These are phyloP conservation scores for Apis cerana DNA, from an alignment of 1,140 invertebrate species.

Conservation along the genomic window DNA sequence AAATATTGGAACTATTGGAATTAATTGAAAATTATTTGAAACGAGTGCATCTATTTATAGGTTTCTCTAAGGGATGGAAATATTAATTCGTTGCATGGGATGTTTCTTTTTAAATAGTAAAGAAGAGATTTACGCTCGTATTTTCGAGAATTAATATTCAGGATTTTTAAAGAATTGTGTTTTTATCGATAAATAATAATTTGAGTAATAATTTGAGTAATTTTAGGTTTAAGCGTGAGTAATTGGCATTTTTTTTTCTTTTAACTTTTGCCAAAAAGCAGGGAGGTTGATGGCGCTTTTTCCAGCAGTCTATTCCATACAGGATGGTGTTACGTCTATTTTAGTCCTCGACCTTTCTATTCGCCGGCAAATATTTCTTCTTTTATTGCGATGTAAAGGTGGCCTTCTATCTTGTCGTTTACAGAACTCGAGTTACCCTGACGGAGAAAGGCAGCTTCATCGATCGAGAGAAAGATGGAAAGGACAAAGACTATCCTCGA, in stretches of 20 bases:
- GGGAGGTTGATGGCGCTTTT: not conserved
- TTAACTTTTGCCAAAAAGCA: not conserved
- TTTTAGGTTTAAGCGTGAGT: too few relatives aligned
- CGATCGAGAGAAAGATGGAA: constrained; percentile 12
- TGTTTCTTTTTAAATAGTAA: too few relatives aligned
- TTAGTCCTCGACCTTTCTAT: constrained; percentile 28
- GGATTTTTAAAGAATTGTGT: not conserved
- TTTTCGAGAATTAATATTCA: not conserved
- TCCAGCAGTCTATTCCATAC: not conserved
- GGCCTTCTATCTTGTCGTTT: constrained; percentile 20
- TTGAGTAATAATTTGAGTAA: too few relatives aligned
- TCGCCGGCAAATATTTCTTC: constrained; percentile 13
- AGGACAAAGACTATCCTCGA: not conserved
- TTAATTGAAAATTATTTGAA: not conserved
- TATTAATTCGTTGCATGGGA: too few relatives aligned
- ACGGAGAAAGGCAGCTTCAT: not conserved
- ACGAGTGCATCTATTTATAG: too few relatives aligned
- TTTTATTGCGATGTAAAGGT: constrained; percentile 11
- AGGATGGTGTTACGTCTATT: constrained; percentile 14
- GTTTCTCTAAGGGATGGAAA: too few relatives aligned
- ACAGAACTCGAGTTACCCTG: not conserved
- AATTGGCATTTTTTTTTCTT: not conserved
- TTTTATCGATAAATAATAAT: not conserved
- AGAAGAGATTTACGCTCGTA: too few relatives aligned
- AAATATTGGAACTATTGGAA: not conserved